Base-by-base conservation (phyloP, 2,888 invertebrate genomes). In the Phortica magna region DNA sequence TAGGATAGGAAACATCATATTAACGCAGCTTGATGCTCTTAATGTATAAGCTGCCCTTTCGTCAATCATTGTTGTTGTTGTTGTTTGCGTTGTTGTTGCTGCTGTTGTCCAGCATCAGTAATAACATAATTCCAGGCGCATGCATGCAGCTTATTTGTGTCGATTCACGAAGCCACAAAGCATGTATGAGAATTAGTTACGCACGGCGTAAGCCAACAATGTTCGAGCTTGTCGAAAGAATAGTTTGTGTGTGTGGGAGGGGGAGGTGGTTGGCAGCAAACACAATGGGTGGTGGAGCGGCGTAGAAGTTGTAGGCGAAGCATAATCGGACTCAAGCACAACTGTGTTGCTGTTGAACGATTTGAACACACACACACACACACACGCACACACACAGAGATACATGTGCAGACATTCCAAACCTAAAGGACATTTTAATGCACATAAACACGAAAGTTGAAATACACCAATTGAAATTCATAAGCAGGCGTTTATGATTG, bases 1-100 rank as follows among this genome's bases (percentile, higher is more conserved):
- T 31, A 31, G 31, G 31, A 31, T 31, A 88, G 90, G 89, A 90
- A 90, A 88, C 88, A 87, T 89, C 88, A 89, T 90, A 90, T 89
- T 89, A 89, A 85, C 89, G 79, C 89, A 85, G 85, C 87, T 84
- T 90, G 89, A 85, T 82, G 81, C 76, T 31, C 31, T 31, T 76
- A 83, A 76, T 79, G 48, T 14, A 9, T 48, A 9, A 14, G 48
- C 48, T 48, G 14, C 48, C 31, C 31, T 31, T 31, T 31, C 48
- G 48, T 14, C 9, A 9, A 48, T 48, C 48, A 48, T 14, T 14
- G 48, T 48, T 14, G 48, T 14, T 14, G 48, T 5, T 14, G 64
- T 19, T 12, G 61, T 57, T 14, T 6, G 5, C 43, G 43, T 43
- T 10, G 10, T 14, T 14, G 48, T 2, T 14, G 14, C 7, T 14